These are phyloP conservation scores for Encarsia formosa DNA, from an alignment of 2,888 invertebrate genomes.

Conservation along the genomic window DNA sequence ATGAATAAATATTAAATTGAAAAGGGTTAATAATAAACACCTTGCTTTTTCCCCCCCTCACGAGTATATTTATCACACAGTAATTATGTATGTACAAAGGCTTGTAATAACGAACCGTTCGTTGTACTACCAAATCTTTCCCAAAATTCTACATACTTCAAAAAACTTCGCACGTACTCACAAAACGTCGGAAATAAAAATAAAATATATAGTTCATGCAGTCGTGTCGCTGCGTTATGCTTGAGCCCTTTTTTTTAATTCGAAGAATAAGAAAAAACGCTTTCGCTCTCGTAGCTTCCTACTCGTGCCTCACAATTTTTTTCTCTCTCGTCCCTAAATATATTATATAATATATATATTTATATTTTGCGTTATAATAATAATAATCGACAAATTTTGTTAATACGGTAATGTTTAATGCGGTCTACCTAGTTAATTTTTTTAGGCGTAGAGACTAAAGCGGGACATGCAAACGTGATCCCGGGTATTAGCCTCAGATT, in stretches of 20 bases:
- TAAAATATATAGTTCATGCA: too few relatives aligned
- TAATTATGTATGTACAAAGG: conserved; percentile 26
- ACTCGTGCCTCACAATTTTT: conserved; percentile 5
- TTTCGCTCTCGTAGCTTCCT: conserved; percentile 13
- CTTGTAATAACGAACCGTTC: conserved; percentile 20
- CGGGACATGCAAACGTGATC: conserved; percentile 40
- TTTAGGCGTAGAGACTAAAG: conserved; percentile 44
- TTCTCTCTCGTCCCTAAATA: conserved; percentile 20
- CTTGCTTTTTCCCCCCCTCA: background rate
- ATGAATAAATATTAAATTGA: conserved; percentile 1
- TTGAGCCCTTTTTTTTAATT: too few relatives aligned
- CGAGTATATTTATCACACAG: background rate
- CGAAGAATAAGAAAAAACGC: conserved; percentile 24
- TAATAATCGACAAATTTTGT: conserved; percentile 39
- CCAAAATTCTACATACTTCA: too few relatives aligned
- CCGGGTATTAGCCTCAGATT: conserved; percentile 32
- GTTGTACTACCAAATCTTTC: conserved; percentile 10
- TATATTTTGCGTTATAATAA: conserved; percentile 38
- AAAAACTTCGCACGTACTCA: too few relatives aligned
- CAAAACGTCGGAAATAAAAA: too few relatives aligned
- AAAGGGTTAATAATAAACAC: background rate
- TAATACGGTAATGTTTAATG: conserved; percentile 37
- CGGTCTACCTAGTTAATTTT: conserved; percentile 43
- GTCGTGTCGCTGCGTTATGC: too few relatives aligned
- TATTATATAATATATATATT: conserved; percentile 33